These are phyloP conservation scores for Esperia sulphurella DNA, from an alignment of 2,888 invertebrate species.

Conservation along the genomic window DNA sequence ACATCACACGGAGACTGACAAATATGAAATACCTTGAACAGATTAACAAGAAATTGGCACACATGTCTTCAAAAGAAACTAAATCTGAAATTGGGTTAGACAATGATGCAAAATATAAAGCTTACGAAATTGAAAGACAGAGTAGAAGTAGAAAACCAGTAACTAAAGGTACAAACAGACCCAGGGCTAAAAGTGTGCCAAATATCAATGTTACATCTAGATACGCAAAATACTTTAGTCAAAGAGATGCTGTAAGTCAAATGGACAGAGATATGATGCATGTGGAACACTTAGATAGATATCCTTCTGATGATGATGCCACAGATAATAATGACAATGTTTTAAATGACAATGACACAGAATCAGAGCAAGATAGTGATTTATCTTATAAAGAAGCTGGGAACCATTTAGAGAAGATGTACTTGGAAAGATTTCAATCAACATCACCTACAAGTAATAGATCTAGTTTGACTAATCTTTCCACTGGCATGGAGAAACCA, in stretches of 20 bases:
- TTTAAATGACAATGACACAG: constrained; percentile 29
- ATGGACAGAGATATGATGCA: constrained; percentile 35
- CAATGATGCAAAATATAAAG: constrained; percentile 56
- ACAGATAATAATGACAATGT: constrained; percentile 21
- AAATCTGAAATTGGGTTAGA: constrained; percentile 43
- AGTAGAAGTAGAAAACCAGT: constrained; percentile 42
- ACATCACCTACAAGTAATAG: constrained; percentile 39
- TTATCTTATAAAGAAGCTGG: constrained; percentile 39
- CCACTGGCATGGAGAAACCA: constrained; percentile 20
- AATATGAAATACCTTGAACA: constrained; percentile 87
- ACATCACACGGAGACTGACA: constrained; percentile 75
- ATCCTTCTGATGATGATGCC: constrained; percentile 26
- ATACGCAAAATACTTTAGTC: constrained; percentile 74
- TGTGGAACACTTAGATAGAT: constrained; percentile 22
- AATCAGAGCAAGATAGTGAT: constrained; percentile 26
- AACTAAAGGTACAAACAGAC: constrained; percentile 32
- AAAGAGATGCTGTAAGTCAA: constrained; percentile 60
- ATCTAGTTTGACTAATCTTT: constrained; percentile 31
- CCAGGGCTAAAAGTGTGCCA: constrained; percentile 72
- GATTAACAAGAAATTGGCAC: constrained; percentile 81
- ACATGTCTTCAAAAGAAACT: constrained; percentile 49
- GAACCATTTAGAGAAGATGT: constrained; percentile 62
- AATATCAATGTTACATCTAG: constrained; percentile 69
- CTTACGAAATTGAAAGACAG: constrained; percentile 64
- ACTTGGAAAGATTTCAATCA: constrained; percentile 56